Base-by-base conservation (phyloP, 2,888 invertebrate genomes). In the Chrysina gloriosa region DNA sequence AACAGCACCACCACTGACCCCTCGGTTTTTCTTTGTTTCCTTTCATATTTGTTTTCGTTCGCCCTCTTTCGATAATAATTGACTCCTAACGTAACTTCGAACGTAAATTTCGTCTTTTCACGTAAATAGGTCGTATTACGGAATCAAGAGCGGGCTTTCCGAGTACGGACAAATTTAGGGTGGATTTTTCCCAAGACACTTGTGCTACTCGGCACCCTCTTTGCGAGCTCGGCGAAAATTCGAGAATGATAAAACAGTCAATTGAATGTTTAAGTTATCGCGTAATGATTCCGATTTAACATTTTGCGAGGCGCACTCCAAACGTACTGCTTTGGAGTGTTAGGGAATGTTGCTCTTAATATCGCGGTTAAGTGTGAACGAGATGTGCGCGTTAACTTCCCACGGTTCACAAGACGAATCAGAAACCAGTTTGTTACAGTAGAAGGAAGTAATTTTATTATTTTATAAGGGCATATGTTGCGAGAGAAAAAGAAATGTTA, bases 231-330 rank as follows among this genome's bases (percentile, higher is more conserved):
- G n/a, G 36, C 9, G 39, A 58, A 58, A 25, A 11, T 14, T 3
- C 27, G 7, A 14, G 25, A 25, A 39, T 27, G 11, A 58, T 25
- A n/a, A 23, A 39, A 58, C 58, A 19, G 39, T 39, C 58, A 58
- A 58, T 58, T 58, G 58, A 58, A n/a, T 58, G 39, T 58, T 58
- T 39, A 58, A 58, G 58, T 25, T 14, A 39, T 39, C 58, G 58
- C 27, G 19, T 16, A 19, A 25, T 23, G 9, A 11, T 39, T 56
- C 23, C 23, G 9, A 11, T 52, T 39, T 5, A 7, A 7, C n/a
- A 21, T 21, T 6, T 47, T 16, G 23, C 2, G 14, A 42, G 21
- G 2, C 9, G n/a, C n/a, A n/a, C 9, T 23, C 7, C 4, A 23
- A 47, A 21, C 23, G n/a, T n/a, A 4, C 21, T 21, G 11, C 7